phyloP scores from a whole-genome alignment of 1,140 invertebrate species.

The Trissolcus basalis region DNA sequence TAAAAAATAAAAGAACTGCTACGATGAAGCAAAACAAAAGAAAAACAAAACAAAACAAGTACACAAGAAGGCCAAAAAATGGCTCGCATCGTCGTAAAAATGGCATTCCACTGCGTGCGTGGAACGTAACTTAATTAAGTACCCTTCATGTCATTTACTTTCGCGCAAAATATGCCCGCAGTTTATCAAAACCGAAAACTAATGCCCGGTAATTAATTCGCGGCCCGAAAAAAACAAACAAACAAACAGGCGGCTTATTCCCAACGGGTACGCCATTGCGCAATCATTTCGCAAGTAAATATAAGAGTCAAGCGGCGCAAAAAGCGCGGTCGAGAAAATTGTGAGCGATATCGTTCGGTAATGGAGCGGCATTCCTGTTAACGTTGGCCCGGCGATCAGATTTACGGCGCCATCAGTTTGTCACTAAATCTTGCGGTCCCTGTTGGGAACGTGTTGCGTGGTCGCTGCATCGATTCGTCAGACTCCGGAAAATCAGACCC shows the following conservation, averaged over 20 bases:
- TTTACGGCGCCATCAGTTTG: conserved; percentile 65
- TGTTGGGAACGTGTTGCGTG: conserved; percentile 65
- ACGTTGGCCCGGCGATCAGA: conserved; percentile 59
- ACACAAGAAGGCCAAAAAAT: conserved; percentile 9
- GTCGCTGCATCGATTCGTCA: conserved; percentile 71
- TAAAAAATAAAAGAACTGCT: not conserved
- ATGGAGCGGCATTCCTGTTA: conserved; percentile 63
- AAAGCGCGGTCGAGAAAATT: conserved; percentile 29
- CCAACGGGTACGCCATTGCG: conserved; percentile 29
- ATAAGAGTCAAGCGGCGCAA: conserved; percentile 34
- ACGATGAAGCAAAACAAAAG: not conserved
- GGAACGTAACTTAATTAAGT: conserved; percentile 52
- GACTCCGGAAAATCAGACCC: too few species aligned
- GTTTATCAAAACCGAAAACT: conserved; percentile 54
- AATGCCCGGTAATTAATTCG: conserved; percentile 51
- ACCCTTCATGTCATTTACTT: conserved; percentile 48
- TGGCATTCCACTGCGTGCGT: conserved; percentile 6
- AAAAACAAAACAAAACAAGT: not conserved
- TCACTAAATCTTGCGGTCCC: conserved; percentile 65
- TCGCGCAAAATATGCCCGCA: conserved; percentile 44
- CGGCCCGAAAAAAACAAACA: conserved; percentile 42
- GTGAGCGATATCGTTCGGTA: conserved; percentile 56
- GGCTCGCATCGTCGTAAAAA: conserved; percentile 21
- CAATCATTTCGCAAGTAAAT: conserved; percentile 35
- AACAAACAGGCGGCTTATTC: conserved; percentile 34